phyloP scores from a whole-genome alignment of 2,113 vertebrate genomes.

The Rhagologus leucostigma region DNA sequence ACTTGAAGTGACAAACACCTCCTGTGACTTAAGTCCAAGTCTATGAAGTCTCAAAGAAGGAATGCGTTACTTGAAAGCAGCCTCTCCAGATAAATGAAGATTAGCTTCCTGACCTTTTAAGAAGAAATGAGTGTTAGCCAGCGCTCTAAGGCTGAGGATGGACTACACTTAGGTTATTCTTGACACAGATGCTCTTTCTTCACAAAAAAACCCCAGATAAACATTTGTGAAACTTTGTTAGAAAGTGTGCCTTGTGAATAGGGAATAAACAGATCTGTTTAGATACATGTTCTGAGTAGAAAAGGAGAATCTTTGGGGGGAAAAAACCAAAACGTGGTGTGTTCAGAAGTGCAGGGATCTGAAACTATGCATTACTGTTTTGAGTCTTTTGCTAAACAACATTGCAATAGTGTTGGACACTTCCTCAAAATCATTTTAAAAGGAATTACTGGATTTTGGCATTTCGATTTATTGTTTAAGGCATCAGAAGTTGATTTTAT shows the following conservation, averaged over 20 bases:
- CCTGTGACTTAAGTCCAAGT: not conserved
- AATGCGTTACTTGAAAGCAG: not conserved
- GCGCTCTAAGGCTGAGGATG: fast-evolving
- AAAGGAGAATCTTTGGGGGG: not conserved
- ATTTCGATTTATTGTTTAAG: not conserved
- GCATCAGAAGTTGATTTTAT: not conserved
- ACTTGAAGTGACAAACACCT: not conserved
- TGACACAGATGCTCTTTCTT: not conserved
- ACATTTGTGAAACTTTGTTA: not conserved
- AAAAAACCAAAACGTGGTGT: not conserved
- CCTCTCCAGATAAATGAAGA: not conserved
- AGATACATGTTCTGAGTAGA: not conserved
- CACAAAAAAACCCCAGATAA: not conserved
- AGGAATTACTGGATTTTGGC: not conserved
- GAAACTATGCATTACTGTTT: not conserved
- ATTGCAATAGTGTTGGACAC: not conserved
- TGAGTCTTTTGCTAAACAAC: not conserved
- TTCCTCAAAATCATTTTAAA: not conserved
- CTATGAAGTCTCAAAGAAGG: not conserved
- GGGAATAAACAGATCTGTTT: not conserved
- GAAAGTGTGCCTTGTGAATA: not conserved
- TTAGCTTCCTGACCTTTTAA: not conserved
- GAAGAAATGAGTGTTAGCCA: not conserved
- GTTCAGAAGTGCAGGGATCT: not conserved
- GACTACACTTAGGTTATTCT: not conserved